Conservation (phyloP, 2,888 invertebrate genomes). For the Seira ritae region DNA sequence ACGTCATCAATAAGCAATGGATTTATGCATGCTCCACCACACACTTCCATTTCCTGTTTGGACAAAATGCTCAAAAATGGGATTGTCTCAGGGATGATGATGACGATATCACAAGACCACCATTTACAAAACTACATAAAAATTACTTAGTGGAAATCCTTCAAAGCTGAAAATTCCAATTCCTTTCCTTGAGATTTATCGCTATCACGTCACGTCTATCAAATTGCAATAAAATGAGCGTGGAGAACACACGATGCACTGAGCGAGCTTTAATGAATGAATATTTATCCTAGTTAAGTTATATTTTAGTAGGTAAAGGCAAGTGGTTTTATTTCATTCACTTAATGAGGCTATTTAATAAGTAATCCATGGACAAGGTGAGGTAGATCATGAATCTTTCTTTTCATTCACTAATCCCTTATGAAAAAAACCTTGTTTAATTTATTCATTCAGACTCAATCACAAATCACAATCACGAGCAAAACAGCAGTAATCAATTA, state of each 20-base stretch:
- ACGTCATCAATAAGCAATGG: conserved; percentile 60
- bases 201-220: not conserved
- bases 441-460: too few relatives aligned
- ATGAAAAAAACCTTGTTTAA: too few relatives aligned
- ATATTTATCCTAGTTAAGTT: too few relatives aligned
- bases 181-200: conserved; percentile 27
- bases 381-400: too few relatives aligned
- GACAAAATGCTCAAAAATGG: not conserved
- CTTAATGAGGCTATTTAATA: too few relatives aligned
- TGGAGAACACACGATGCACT: not conserved
- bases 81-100: too few relatives aligned
- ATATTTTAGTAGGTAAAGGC: too few relatives aligned
- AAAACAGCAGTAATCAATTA: conserved; percentile 12
- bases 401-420: too few relatives aligned
- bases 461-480: too few relatives aligned
- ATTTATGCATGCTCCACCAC: conserved; percentile 36
- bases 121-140: conserved; percentile 34
- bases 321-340: too few relatives aligned
- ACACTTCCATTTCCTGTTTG: conserved; percentile 59
- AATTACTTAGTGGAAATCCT: conserved; percentile 55
- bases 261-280: too few relatives aligned
- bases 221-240: conserved; percentile 9
- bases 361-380: too few relatives aligned
- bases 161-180: conserved; percentile 37
- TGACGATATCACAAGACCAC: conserved; percentile 13